Conservation (phyloP, 2,113 vertebrate genomes). For the Cyprinodon variegatus region DNA sequence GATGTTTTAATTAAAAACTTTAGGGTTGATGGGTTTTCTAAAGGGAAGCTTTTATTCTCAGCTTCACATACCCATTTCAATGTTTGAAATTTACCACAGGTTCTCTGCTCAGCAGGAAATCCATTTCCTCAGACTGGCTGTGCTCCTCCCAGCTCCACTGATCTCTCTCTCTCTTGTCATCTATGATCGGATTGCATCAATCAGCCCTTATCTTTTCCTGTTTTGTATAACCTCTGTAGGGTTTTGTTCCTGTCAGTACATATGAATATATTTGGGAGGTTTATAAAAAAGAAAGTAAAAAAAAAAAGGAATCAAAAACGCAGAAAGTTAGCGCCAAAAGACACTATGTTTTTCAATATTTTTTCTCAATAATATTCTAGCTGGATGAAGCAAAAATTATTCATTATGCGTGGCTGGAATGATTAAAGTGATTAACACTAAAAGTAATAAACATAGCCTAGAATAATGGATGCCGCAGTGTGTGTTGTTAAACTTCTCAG, state of each 20-base stretch:
- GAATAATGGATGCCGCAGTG: no score
- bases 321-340: not conserved
- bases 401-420: no score
- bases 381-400: no score
- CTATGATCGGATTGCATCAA: conserved; percentile 33
- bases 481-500: no score
- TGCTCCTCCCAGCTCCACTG: conserved; percentile 16
- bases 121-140: conserved; percentile 14
- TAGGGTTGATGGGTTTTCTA: conserved; percentile 6
- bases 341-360: not conserved
- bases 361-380: not conserved
- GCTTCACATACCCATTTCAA: conserved; percentile 3
- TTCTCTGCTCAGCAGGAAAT: conserved; percentile 29
- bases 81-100: conserved; percentile 28
- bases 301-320: no score
- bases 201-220: conserved; percentile 3
- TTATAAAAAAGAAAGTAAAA: not conserved
- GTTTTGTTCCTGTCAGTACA: not conserved
- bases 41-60: not conserved
- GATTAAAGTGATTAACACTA: no score
- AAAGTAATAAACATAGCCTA: no score
- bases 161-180: conserved; percentile 23
- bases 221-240: conserved; percentile 1
- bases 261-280: not conserved
- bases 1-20: conserved; percentile 7